Evolutionary conservation across 1,140 invertebrate genomes (phyloP), one percentile per base, ranked within the genome.

Genomic region (Homalodisca vitripennis): DNA sequence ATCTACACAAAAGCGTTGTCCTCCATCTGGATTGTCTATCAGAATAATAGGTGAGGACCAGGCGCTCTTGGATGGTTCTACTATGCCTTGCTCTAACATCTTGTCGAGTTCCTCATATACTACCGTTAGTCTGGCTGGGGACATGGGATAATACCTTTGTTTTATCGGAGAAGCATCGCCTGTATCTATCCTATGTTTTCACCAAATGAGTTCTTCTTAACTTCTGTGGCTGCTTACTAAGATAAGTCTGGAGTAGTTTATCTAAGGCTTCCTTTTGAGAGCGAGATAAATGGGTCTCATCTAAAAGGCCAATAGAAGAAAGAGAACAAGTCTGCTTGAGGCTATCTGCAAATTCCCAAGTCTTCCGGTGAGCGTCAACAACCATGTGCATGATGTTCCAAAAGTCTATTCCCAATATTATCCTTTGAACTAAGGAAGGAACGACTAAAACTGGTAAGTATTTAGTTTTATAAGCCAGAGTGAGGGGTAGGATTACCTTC

Each of bases 371-470:
- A 30, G 29, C 55, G 24, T 60, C 55, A 60, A 26, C 10, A 2
- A 60, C 24, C 26, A 60, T 22, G 3, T 60, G 14, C 55, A 60
- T 60, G 3, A 30, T 26, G 3, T 60, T 26, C 55, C 55, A 60
- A 30, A 60, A 60, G 27, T 60, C 26, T 26, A 60, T 30, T 2
- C 55, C 55, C 24, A 60, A 30, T 6, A 60, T 60, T 12, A 60
- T 14, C 6, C 13, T 27, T 24, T 60, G 55, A 6, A 27, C 55
- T 12, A 60, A 26, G 6, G 22, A 27, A 14, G 55, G 55, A 22
- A 60, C 55, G 6, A 60, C 24, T 27, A 60, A 30, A 6, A 60
- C 55, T 22, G 26, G 14, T 27, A 60, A 12, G 26, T 60, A 22
- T 30, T 60, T 60, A 3, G 55, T 60, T 60, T 26, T 26, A 2